phyloP scores from a whole-genome alignment of 2,888 invertebrate species.

The Tiliacea citrago region DNA sequence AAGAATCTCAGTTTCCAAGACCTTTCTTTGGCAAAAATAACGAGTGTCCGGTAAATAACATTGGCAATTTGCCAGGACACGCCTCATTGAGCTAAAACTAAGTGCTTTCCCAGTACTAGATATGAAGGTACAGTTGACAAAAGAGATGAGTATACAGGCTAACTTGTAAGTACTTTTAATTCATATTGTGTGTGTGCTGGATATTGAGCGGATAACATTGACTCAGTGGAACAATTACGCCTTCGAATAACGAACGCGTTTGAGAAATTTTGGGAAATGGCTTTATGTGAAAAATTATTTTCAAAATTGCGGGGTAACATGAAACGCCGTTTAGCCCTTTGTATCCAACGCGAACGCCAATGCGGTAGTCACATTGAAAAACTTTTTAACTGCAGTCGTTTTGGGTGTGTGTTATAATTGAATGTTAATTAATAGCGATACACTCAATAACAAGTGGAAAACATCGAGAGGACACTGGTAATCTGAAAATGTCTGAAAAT shows the following conservation, averaged over 20 bases:
- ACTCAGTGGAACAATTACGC: no score
- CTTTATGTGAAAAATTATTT: no score
- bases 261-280: no score
- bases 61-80: slow-evolving; percentile 64
- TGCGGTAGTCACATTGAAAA: neutral
- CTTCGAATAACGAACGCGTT: no score
- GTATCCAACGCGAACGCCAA: no score
- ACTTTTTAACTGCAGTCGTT: neutral
- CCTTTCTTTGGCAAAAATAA: slow-evolving; percentile 61
- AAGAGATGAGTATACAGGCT: neutral
- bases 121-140: slow-evolving; percentile 16
- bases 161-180: neutral
- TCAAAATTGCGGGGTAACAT: no score
- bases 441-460: neutral
- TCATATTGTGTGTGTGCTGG: neutral
- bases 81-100: slow-evolving; percentile 64
- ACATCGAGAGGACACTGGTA: neutral
- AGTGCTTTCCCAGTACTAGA: slow-evolving; percentile 57
- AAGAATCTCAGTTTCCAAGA: slow-evolving; percentile 54
- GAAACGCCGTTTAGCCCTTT: no score
- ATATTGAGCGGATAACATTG: no score
- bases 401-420: neutral
- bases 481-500: neutral
- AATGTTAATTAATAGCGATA: no score
- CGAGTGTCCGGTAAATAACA: slow-evolving; percentile 65